Evolutionary conservation across 1,140 invertebrate genomes (phyloP).

Genomic region (Panonychus citri): DNA sequence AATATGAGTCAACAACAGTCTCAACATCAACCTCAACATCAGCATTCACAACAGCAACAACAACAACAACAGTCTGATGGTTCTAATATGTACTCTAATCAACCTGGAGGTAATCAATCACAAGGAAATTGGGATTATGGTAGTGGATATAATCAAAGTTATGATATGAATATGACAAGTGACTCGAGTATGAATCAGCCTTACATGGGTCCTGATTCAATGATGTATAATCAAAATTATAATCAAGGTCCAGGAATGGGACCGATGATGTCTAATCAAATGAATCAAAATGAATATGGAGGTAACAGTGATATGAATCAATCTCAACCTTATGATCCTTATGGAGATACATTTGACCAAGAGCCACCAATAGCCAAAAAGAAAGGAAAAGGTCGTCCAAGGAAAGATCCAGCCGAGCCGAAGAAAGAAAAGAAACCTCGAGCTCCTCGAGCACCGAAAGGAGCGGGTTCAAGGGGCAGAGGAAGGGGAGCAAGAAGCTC

Average conservation of each 20-base stretch:
- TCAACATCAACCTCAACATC: not conserved
- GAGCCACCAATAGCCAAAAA: slow-evolving; percentile 8
- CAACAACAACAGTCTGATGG: not conserved
- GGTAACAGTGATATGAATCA: not conserved
- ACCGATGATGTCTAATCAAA: not conserved
- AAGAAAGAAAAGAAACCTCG: slow-evolving; percentile 13
- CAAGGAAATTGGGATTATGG: slow-evolving; percentile 1
- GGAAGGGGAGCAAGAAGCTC: slow-evolving; percentile 1
- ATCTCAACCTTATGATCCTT: slow-evolving; percentile 10
- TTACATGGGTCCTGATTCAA: not conserved
- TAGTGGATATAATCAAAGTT: not conserved
- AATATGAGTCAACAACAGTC: not conserved
- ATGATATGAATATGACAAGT: not conserved
- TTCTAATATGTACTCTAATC: not conserved
- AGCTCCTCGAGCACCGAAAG: slow-evolving; percentile 6
- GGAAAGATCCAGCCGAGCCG: slow-evolving; percentile 7
- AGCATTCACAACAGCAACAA: slow-evolving; percentile 1
- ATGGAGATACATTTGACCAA: slow-evolving; percentile 7
- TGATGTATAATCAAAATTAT: slow-evolving; percentile 7
- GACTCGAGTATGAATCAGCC: not conserved
- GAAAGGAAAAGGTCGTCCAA: slow-evolving; percentile 11
- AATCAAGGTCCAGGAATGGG: slow-evolving; percentile 3
- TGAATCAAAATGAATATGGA: not conserved
- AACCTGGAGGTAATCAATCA: not conserved
- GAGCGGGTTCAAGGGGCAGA: not conserved